phyloP scores from a whole-genome alignment of 1,140 invertebrate genomes.

The Cotesia chilonis region DNA sequence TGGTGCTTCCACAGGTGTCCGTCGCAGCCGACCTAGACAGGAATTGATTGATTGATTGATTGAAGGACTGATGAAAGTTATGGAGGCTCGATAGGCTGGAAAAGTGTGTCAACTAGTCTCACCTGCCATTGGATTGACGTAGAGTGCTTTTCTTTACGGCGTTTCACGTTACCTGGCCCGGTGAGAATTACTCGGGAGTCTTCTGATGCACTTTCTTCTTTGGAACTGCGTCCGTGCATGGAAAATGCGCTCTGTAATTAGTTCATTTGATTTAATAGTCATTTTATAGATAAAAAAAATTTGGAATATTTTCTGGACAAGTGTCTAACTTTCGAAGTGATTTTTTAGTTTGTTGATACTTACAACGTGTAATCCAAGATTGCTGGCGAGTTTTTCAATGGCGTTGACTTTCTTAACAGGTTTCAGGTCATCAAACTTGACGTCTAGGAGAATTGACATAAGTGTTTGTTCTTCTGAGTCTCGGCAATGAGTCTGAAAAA shows the following conservation, averaged over 20 bases:
- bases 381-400: conserved; percentile 67
- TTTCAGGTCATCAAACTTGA: conserved; percentile 62
- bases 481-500: conserved; percentile 60
- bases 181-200: conserved; percentile 66
- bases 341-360: conserved; percentile 42
- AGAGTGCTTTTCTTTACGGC: conserved; percentile 62
- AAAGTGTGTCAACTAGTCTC: conserved; percentile 34
- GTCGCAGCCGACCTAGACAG: conserved; percentile 73
- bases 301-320: no score
- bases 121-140: conserved; percentile 69
- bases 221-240: conserved; percentile 55
- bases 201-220: conserved; percentile 46
- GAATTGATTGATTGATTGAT: not conserved
- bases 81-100: not conserved
- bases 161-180: conserved; percentile 69
- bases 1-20: conserved; percentile 70
- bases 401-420: conserved; percentile 63
- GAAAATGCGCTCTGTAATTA: conserved; percentile 63
- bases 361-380: conserved; percentile 67
- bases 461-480: conserved; percentile 60
- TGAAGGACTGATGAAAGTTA: not conserved
- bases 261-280: not conserved
- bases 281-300: no score
- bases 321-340: conserved; percentile 33
- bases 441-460: conserved; percentile 64